A percentile compares a stretch with the other conserved stretches of the same genome.
Conservation (phyloP, 2,113 vertebrate genomes). For the Pluvianellus socialis region DNA sequence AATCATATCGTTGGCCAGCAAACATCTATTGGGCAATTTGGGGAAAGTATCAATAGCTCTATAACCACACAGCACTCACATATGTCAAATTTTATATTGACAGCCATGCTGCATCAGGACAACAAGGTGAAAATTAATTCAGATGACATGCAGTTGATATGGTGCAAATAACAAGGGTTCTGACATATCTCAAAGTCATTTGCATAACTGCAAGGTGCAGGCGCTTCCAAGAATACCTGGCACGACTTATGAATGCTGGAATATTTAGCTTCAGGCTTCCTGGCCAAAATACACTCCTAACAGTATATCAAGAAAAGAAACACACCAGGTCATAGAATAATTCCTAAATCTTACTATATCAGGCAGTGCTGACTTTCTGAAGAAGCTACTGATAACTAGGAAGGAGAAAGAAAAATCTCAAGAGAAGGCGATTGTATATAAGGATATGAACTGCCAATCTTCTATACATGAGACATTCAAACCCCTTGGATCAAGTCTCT, state of each 20-base stretch:
- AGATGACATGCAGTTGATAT: neutral
- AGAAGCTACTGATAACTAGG: neutral
- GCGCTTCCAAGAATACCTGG: slow-evolving; percentile 43
- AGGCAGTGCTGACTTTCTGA: neutral
- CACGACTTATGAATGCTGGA: neutral
- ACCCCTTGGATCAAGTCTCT: slow-evolving; percentile 12
- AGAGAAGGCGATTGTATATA: neutral
- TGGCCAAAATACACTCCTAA: neutral
- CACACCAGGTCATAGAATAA: neutral
- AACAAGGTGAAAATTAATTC: slow-evolving; percentile 35
- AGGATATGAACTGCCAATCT: neutral
- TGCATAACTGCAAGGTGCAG: slow-evolving; percentile 29
- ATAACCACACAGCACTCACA: neutral
- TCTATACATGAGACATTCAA: neutral
- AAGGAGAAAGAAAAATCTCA: neutral
- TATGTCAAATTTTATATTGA: neutral
- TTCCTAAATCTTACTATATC: neutral
- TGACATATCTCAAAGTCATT: slow-evolving; percentile 37
- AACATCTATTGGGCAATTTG: neutral
- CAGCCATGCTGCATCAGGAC: slow-evolving; percentile 22
- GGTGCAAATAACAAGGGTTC: slow-evolving; percentile 27
- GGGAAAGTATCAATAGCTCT: neutral
- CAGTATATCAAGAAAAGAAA: neutral
- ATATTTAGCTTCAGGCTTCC: slow-evolving; percentile 37
- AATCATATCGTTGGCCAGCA: neutral